Base-by-base conservation (phyloP, 2,888 invertebrate genomes). In the Polyploca ridens region DNA sequence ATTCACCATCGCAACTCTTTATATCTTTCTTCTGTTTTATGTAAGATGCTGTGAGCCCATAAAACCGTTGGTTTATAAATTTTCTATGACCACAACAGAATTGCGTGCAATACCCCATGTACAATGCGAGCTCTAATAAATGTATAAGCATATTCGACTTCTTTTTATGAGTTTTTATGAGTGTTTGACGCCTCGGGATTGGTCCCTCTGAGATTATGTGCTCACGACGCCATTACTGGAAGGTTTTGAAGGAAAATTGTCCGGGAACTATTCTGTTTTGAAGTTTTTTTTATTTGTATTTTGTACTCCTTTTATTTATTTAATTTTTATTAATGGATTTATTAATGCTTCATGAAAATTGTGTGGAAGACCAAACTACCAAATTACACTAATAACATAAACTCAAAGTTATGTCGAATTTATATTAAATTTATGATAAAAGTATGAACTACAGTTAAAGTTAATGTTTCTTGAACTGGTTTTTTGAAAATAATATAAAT, bases 101-200 rank as follows among this genome's bases (percentile, higher is more conserved):
- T 65, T 68, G 69, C 60, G 70, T 66, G 69, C 67, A 64, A 72
- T 72, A 69, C 70, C 70, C 69, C 71, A 70, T 70, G 73, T 70
- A 73, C 69, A 71, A 73, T 79, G 78, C 72, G 76, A 73, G 74
- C 75, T 72, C 74, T 79, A 83, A 82, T 84, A 81, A 85, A 86
- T 82, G 83, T 81, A 83, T 78, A 78, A 81, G 75, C 73, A 77
- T 82, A 84, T 85, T 81, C 78, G 54, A 79, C 73, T 84, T 84
- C n/a, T n/a, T 61, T 86, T 88, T 84, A 86, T 72, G 82, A 77
- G 74, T 72, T 78, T 74, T 82, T 80, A 86, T 83, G 81, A 76
- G 77, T 75, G 75, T 77, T 81, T 84, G 81, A 82, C 77, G 71
- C 62, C 61, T 58, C 65, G 70, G 73, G 74, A 61, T 11, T 35